Evolutionary conservation across 2,888 invertebrate species (phyloP), one percentile per base, ranked within the genome.

Genomic region (Melipona beecheii): DNA sequence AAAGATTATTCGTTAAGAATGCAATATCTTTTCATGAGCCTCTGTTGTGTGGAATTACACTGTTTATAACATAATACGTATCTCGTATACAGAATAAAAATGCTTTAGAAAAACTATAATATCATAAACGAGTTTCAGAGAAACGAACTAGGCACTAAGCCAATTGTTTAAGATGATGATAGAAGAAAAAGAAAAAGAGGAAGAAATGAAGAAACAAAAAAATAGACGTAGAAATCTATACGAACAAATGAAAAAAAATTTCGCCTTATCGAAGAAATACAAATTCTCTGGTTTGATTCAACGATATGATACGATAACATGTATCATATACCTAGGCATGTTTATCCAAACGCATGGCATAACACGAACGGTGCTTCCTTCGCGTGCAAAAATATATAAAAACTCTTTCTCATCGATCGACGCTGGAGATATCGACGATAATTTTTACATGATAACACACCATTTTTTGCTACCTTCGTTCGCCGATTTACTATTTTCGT

Each of bases 361-460:
- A 65, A 24, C 65, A 66, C 66, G 31, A 69, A 50, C 36, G 50
- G 43, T 43, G 49, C 27, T 50, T 49, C 54, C 66, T 31, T 76
- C 62, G 76, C 36, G 71, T 69, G 58, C 36, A 60, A 56, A 62
- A 78, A 66, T 72, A 56, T 54, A 65, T 75, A 64, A 81, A 43
- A 82, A 72, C 64, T 75, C 54, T 73, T 31, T 66, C 56, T 24
- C 36, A 49, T 60, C 15, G 24, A 71, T 76, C 21, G 60, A 49
- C 9, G 43, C 62, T 27, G 60, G 31, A 31, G 27, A 56, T 75
- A 64, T 9, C 72, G 21, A 43, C 31, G 52, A 19, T 56, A 78
- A 68, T 88, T 93, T 93, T 93, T 93, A 94, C 93, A 94, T 93
- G 81, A 94, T 86, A 80, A 83, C 76, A 86, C 93, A 94, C 93